Percentiles rank a stretch among this genome's conserved stretches.
Evolutionary conservation across 2,797 vertebrate genomes (phyloP).

Genomic region (Echiichthys vipera): DNA sequence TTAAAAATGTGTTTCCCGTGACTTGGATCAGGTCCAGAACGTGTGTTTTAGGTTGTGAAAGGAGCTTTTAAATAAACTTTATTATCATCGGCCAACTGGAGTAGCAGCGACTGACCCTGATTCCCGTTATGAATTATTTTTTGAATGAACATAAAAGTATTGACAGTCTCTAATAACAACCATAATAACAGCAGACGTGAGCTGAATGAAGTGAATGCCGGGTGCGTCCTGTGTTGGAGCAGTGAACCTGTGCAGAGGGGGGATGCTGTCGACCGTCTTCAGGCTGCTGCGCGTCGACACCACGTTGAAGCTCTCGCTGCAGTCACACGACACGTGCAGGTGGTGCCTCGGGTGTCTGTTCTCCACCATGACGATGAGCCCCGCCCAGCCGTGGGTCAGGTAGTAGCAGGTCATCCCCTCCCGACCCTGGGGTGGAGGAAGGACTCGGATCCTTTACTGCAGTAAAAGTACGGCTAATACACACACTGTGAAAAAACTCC

Average conservation of each 20-base stretch:
- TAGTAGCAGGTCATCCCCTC: constrained; percentile 99
- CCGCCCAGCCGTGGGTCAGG: constrained; percentile 95
- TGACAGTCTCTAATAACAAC: too few species aligned
- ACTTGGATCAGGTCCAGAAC: too few species aligned
- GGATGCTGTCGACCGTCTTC: constrained; percentile 94
- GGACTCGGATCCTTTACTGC: background rate
- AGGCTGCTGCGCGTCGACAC: constrained; percentile 94
- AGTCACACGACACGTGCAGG: constrained; percentile 95
- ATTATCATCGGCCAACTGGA: too few species aligned
- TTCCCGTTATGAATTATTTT: too few species aligned
- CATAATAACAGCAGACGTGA: too few species aligned
- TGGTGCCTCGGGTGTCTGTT: constrained; percentile 94
- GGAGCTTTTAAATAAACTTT: too few species aligned
- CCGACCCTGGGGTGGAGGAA: constrained; percentile 83
- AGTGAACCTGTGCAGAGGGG: constrained; percentile 91
- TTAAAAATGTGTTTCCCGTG: too few species aligned
- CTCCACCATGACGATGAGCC: constrained; percentile 95
- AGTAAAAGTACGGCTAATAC: background rate
- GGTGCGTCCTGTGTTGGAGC: too few species aligned
- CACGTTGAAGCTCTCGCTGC: constrained; percentile 97
- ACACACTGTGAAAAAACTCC: background rate
- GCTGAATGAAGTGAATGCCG: too few species aligned
- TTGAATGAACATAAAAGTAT: too few species aligned
- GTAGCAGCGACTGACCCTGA: too few species aligned
- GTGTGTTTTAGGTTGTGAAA: too few species aligned